These are phyloP conservation scores for Exaiptasia diaphana DNA, from an alignment of 64 coral and sea anemone genomes.

Conservation along the genomic window DNA sequence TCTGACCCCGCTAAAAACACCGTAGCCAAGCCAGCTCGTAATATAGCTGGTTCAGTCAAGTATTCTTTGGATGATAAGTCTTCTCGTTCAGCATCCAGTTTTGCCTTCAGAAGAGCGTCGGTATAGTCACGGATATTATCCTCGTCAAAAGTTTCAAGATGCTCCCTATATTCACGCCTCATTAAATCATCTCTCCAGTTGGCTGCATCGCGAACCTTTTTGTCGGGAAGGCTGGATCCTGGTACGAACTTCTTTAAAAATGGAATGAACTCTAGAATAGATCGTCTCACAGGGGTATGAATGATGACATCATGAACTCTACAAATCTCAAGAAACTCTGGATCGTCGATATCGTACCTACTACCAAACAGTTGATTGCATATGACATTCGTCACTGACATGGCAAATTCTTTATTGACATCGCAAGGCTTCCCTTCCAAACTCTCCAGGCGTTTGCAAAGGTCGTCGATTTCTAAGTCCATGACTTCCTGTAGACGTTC, in stretches of 20 bases:
- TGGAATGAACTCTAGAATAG: constrained; percentile 30
- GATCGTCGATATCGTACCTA: constrained; percentile 55
- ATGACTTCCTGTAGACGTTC: constrained; percentile 6
- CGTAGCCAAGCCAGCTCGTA: constrained; percentile 9
- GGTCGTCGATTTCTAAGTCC: not conserved
- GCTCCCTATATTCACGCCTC: constrained; percentile 39
- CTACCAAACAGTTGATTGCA: constrained; percentile 47
- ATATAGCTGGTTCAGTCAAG: constrained; percentile 14
- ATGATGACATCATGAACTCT: not conserved
- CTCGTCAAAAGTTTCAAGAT: constrained; percentile 23
- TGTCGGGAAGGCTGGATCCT: not conserved
- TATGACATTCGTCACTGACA: constrained; percentile 64
- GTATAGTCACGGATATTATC: constrained; percentile 44
- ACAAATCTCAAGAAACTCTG: constrained; percentile 31
- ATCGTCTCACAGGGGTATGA: not conserved
- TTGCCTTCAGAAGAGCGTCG: constrained; percentile 53
- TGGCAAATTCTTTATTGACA: constrained; percentile 27
- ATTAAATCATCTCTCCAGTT: constrained; percentile 27
- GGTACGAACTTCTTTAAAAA: constrained; percentile 16
- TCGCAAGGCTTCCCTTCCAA: not conserved
- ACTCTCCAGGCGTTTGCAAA: not conserved
- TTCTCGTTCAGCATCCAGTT: constrained; percentile 36
- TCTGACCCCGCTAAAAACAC: constrained; percentile 47
- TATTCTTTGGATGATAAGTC: constrained; percentile 6
- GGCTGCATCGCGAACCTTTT: not conserved